These are phyloP conservation scores for Hylaeus volcanicus DNA, from an alignment of 1,140 invertebrate genomes.

Conservation along the genomic window DNA sequence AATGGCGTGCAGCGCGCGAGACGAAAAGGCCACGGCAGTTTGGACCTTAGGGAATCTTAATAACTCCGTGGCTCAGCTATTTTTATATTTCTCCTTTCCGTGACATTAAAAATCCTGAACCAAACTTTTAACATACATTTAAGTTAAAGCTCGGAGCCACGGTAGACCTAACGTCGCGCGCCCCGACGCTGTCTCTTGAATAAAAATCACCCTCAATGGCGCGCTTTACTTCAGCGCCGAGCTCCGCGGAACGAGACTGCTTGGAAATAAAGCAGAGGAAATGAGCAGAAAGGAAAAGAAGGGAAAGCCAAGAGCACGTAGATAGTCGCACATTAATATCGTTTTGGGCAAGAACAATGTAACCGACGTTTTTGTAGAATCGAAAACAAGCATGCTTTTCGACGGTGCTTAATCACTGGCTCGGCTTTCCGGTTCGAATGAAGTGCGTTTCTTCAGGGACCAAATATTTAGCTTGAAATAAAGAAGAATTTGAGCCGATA, in stretches of 20 bases:
- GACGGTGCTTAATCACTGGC: too few relatives aligned
- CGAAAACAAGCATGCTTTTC: too few relatives aligned
- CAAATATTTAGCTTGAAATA: too few relatives aligned
- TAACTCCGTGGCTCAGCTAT: conserved; percentile 72
- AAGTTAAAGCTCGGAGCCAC: conserved; percentile 73
- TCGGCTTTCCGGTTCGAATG: too few relatives aligned
- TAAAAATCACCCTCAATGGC: conserved; percentile 79
- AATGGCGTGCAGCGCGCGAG: conserved; percentile 10
- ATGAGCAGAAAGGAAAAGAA: conserved; percentile 1
- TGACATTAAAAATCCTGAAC: conserved; percentile 77
- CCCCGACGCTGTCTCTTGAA: conserved; percentile 76
- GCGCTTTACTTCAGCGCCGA: conserved; percentile 75
- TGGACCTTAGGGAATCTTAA: conserved; percentile 69
- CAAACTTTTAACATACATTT: conserved; percentile 78
- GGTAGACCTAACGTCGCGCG: conserved; percentile 66
- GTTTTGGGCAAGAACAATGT: too few relatives aligned
- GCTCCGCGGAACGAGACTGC: conserved; percentile 33
- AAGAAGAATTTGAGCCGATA: too few relatives aligned
- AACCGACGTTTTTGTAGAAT: too few relatives aligned
- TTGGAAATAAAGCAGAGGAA: conserved; percentile 25
- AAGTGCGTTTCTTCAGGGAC: too few relatives aligned
- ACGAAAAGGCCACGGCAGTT: conserved; percentile 45
- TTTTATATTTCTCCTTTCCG: conserved; percentile 75
- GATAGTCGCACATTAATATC: conserved; percentile 48
- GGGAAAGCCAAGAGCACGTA: not conserved